Evolutionary conservation across 2,797 vertebrate species (phyloP), one percentile per base, ranked within the genome.

Genomic region (Ibycter americanus): DNA sequence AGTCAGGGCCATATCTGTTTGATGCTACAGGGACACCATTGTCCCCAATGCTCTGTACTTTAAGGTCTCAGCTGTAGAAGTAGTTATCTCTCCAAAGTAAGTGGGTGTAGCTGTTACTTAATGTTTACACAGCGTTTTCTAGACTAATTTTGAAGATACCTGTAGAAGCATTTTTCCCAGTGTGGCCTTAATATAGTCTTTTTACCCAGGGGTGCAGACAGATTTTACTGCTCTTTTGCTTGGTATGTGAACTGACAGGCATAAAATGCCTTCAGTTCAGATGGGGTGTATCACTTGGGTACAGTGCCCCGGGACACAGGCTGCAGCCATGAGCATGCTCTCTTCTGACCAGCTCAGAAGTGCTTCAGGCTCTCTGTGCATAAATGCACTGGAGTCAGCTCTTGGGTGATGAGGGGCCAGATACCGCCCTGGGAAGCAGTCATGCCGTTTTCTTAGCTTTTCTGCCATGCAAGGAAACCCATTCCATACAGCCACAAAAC

Each of bases 321-420:
- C 58, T 58, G 34, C 32, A 83, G 55, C 23, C 3, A 0, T 11
- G 27, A 44, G 46, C 29, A 12, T 1, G 3, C 26, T 47, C 8
- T 36, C 31, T 61, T 55, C 47, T 2, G 2, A 29, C 31, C 20
- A 17, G 59, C 27, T 62, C 36, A 26, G 52, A 56, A n/a, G 29
- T 32, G 22, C 65, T 63, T n/a, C 32, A 47, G 54, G 23, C 31
- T 25, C 55, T n/a, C 51, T 49, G 21, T 42, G 38, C 52, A 6
- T 42, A 22, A 86, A 32, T 17, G 18, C 32, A 15, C 36, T 22
- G 31, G 67, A 56, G 32, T 36, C 17, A 55, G 46, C 54, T 67
- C 47, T 59, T 81, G 44, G 14, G 12, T 54, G 51, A 29, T 63
- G 68, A 12, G 25, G 12, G 38, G 16, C 55, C 20, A 67, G 63